Conservation (phyloP, 2,797 vertebrate genomes). For the Clangula hyemalis region DNA sequence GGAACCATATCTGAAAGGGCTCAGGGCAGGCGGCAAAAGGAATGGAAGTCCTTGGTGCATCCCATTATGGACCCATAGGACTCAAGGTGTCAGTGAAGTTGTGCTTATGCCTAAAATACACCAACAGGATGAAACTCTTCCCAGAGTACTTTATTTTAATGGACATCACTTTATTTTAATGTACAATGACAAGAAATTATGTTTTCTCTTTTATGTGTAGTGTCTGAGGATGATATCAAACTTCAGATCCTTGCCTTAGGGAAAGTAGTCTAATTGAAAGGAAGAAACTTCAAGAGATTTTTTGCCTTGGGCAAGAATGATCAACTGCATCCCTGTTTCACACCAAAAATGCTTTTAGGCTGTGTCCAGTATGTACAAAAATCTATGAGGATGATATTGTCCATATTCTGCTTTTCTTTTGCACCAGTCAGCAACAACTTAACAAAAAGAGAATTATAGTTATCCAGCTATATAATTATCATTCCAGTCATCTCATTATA, state of each 20-base stretch:
- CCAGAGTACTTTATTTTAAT: neutral
- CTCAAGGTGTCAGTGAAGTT: neutral
- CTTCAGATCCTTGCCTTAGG: neutral
- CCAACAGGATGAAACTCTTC: neutral
- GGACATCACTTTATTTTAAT: neutral
- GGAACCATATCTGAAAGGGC: neutral
- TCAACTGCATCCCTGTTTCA: neutral
- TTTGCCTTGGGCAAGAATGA: neutral
- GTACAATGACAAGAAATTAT: neutral
- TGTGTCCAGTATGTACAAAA: neutral
- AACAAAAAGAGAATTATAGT: neutral
- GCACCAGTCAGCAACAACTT: neutral
- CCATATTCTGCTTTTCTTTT: neutral
- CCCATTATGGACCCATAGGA: rapidly evolving
- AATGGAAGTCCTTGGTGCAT: neutral
- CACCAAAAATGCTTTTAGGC: neutral
- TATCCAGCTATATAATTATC: neutral
- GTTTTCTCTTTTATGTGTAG: neutral
- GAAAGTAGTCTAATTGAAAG: neutral
- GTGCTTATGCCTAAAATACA: neutral
- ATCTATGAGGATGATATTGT: neutral
- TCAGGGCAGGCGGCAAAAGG: neutral
- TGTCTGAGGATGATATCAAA: neutral
- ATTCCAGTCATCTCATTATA: neutral
- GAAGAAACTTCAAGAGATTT: neutral